Conservation (phyloP, 2,888 invertebrate genomes). For the Esperia sulphurella region DNA sequence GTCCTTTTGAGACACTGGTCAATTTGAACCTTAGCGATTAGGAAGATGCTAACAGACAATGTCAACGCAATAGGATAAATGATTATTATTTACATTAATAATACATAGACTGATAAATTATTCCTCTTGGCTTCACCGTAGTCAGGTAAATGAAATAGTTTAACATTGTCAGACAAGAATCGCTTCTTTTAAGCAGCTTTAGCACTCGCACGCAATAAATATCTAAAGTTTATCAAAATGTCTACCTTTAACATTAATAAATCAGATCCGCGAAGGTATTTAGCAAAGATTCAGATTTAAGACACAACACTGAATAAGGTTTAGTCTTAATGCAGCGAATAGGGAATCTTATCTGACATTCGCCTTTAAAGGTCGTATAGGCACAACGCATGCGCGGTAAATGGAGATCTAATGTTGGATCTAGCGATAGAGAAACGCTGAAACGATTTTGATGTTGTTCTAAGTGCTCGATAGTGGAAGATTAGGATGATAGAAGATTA, state of each 20-base stretch:
- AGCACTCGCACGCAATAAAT: background rate
- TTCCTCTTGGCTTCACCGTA: no score
- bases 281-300: constrained; percentile 9
- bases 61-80: no score
- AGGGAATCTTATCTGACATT: constrained; percentile 48
- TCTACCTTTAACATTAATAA: background rate
- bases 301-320: constrained; percentile 11
- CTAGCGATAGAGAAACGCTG: constrained; percentile 26
- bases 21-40: no score
- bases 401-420: constrained; percentile 37
- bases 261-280: constrained; percentile 4
- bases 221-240: background rate
- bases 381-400: constrained; percentile 31
- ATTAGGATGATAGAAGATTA: constrained; percentile 20
- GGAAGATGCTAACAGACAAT: no score
- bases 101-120: no score
- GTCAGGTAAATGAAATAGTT: no score
- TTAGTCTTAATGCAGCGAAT: constrained; percentile 1
- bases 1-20: no score
- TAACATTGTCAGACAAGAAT: no score
- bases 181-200: no score
- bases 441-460: constrained; percentile 58
- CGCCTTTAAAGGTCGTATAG: constrained; percentile 39
- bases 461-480: constrained; percentile 43
- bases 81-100: no score